Conservation (phyloP, 2,888 invertebrate genomes). For the Eupithecia centaureata region DNA sequence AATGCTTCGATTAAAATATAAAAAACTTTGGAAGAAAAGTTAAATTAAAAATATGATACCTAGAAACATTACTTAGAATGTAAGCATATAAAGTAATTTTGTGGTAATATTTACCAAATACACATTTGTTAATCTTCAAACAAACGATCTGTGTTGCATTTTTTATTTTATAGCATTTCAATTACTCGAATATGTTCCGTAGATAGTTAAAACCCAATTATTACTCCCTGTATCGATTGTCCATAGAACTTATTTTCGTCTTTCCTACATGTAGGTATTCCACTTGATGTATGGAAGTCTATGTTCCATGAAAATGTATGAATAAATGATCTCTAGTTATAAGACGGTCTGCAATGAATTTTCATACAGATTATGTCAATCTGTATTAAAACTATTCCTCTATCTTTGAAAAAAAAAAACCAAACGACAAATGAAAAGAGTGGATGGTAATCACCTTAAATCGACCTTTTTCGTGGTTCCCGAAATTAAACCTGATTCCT, state of each 20-base stretch:
- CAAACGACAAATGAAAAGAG: slow-evolving; percentile 40
- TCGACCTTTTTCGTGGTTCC: slow-evolving; percentile 26
- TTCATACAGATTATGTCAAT: slow-evolving; percentile 26
- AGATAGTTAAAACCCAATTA: slow-evolving; percentile 42
- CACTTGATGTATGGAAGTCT: slow-evolving; percentile 34
- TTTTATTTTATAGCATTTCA: slow-evolving; percentile 46
- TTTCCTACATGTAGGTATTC: slow-evolving; percentile 67
- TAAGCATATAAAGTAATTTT: slow-evolving; percentile 52
- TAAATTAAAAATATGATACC: slow-evolving; percentile 44
- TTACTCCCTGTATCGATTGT: slow-evolving; percentile 37
- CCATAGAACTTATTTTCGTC: slow-evolving; percentile 49
- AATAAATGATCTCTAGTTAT: slow-evolving; percentile 46
- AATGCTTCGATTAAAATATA: slow-evolving; percentile 56
- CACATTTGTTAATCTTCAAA: slow-evolving; percentile 22
- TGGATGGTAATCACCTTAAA: slow-evolving; percentile 34
- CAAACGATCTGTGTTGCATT: slow-evolving; percentile 41
- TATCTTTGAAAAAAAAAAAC: slow-evolving; percentile 10
- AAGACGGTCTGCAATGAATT: slow-evolving; percentile 40
- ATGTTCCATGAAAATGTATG: slow-evolving; percentile 31
- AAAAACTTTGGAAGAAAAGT: slow-evolving; percentile 36
- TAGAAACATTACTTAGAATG: slow-evolving; percentile 57
- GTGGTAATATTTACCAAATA: slow-evolving; percentile 44
- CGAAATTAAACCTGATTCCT: slow-evolving; percentile 44
- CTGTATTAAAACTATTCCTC: slow-evolving; percentile 8
- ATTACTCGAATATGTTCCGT: slow-evolving; percentile 57